A percentile compares a stretch with the other conserved stretches of the same genome.
These are phyloP conservation scores for Machimus atricapillus DNA, from an alignment of 2,888 invertebrate species.

Conservation along the genomic window DNA sequence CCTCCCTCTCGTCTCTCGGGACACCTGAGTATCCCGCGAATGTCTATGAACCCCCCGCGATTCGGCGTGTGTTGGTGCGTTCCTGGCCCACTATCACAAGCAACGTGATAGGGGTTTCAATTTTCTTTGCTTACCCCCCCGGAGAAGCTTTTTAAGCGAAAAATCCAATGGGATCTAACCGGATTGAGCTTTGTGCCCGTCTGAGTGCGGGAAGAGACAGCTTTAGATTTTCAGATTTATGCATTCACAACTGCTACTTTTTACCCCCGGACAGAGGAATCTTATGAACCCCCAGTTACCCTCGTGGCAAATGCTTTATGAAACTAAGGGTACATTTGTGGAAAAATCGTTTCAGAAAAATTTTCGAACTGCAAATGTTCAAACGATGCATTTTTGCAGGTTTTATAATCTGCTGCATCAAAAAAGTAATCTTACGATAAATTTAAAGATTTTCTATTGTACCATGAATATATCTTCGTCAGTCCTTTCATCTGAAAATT, in stretches of 20 bases:
- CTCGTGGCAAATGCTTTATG: not conserved
- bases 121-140: not conserved
- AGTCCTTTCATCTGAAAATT: too few species aligned
- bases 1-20: not conserved
- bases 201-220: not conserved
- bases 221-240: not conserved
- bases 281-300: not conserved
- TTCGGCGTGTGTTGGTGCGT: not conserved
- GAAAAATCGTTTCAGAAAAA: not conserved
- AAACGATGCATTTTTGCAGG: not conserved
- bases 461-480: too few species aligned
- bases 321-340: not conserved
- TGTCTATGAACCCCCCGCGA: not conserved
- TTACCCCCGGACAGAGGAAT: not conserved
- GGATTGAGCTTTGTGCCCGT: not conserved
- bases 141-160: not conserved
- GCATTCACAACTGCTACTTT: not conserved
- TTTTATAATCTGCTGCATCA: too few species aligned
- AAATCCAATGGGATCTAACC: not conserved
- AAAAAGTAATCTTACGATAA: too few species aligned
- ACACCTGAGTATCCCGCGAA: not conserved
- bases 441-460: too few species aligned
- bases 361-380: not conserved
- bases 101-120: slow-evolving; percentile 1
- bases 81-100: not conserved